A percentile compares a stretch with the other conserved stretches of the same genome.
Evolutionary conservation across 2,113 vertebrate species (phyloP).

Genomic region (Xyrauchen texanus): DNA sequence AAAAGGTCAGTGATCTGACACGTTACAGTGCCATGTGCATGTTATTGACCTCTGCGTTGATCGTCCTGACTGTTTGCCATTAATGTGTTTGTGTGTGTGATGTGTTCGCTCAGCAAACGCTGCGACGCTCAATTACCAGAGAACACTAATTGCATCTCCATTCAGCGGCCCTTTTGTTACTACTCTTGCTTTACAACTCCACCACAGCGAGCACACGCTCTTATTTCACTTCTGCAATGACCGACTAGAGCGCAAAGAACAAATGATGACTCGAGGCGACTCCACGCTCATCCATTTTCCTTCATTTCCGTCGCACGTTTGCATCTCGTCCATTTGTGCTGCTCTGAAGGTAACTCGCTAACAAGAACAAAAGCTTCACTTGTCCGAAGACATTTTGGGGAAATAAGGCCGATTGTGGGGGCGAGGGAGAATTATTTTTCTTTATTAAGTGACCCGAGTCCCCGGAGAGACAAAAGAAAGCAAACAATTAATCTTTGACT

Average conservation of each 20-base stretch:
- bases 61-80: constrained; percentile 82
- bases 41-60: constrained; percentile 72
- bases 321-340: constrained; percentile 62
- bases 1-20: constrained; percentile 39
- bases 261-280: constrained; percentile 86
- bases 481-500: constrained; percentile 98
- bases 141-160: too few relatives aligned
- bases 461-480: constrained; percentile 88
- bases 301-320: constrained; percentile 61
- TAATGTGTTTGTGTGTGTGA: constrained; percentile 80
- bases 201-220: constrained; percentile 47
- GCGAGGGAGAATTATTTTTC: constrained; percentile 96
- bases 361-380: constrained; percentile 67
- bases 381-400: constrained; percentile 70
- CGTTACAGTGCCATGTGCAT: constrained; percentile 58
- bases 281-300: constrained; percentile 74
- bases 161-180: constrained; percentile 55
- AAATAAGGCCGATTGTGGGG: constrained; percentile 86
- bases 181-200: constrained; percentile 67
- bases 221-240: constrained; percentile 86
- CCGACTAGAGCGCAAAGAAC: constrained; percentile 83
- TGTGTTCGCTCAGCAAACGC: constrained; percentile 86
- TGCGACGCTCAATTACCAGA: constrained; percentile 82
- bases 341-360: constrained; percentile 68
- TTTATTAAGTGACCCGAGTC: constrained; percentile 94